These are phyloP conservation scores for Pachyramphus minor DNA, from an alignment of 2,113 vertebrate genomes.

Conservation along the genomic window DNA sequence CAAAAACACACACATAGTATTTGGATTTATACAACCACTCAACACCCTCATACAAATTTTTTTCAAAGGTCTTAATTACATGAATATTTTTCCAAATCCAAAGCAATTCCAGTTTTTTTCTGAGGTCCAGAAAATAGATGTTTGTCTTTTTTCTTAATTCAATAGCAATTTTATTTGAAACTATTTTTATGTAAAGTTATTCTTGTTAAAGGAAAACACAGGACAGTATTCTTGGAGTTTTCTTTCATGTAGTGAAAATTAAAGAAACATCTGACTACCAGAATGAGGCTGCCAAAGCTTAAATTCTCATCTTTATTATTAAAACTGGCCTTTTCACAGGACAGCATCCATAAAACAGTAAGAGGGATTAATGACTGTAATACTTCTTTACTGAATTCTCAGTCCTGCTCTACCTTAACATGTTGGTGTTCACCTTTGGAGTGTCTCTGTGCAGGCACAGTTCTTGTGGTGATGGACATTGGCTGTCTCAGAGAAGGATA, in stretches of 20 bases:
- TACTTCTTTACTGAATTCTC: neutral
- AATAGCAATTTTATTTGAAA: neutral
- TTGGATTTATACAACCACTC: neutral
- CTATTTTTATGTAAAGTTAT: neutral
- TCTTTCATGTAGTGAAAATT: neutral
- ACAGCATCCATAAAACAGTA: neutral
- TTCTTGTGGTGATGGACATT: neutral
- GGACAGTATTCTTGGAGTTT: neutral
- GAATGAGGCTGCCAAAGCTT: neutral
- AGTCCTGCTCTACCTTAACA: neutral
- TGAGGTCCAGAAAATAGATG: neutral
- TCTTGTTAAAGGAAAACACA: neutral
- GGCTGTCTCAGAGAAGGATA: neutral
- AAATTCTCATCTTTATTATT: neutral
- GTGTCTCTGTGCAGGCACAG: neutral
- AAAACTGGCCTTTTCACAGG: neutral
- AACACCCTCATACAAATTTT: fast-evolving
- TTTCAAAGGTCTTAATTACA: neutral
- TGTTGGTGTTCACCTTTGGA: neutral
- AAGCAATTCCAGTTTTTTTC: neutral
- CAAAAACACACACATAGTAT: neutral
- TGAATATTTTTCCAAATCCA: neutral
- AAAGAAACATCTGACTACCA: neutral
- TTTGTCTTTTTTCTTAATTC: neutral
- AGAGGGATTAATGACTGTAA: neutral